Conservation (phyloP, 2,113 vertebrate genomes). For the Collichthys lucidus region DNA sequence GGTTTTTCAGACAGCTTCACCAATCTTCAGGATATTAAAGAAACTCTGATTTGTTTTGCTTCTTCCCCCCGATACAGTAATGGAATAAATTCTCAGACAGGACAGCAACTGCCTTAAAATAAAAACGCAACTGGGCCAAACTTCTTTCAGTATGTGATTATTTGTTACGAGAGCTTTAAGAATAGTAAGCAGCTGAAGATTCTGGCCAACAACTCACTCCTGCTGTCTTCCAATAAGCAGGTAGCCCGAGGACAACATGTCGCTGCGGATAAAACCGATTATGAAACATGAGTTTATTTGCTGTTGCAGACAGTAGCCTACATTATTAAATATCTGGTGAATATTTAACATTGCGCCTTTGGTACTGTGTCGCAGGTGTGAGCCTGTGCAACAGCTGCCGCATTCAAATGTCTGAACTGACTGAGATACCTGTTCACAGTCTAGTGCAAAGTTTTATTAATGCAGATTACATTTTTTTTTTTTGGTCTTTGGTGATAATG, state of each 20-base stretch:
- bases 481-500: no score
- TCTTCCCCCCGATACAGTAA: not conserved
- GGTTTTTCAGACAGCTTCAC: no score
- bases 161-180: not conserved
- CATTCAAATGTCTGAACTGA: not conserved
- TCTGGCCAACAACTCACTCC: not conserved
- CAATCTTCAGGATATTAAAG: no score
- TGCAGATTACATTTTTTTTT: no score
- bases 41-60: not conserved
- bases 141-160: not conserved
- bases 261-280: slow-evolving; percentile 38
- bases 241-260: slow-evolving; percentile 33
- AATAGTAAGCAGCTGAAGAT: not conserved
- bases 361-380: not conserved
- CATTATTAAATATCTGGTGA: slow-evolving; percentile 63
- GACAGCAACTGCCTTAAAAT: not conserved
- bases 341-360: slow-evolving; percentile 39
- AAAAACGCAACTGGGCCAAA: not conserved
- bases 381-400: slow-evolving; percentile 3
- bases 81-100: not conserved
- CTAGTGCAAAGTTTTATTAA: not conserved
- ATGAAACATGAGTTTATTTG: slow-evolving; percentile 45
- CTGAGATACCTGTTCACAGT: not conserved
- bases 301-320: slow-evolving; percentile 28
- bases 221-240: slow-evolving; percentile 9